Evolutionary conservation across 2,888 invertebrate species (phyloP), one percentile per base, ranked within the genome.

Genomic region (Caenorhabditis drosophilae): DNA sequence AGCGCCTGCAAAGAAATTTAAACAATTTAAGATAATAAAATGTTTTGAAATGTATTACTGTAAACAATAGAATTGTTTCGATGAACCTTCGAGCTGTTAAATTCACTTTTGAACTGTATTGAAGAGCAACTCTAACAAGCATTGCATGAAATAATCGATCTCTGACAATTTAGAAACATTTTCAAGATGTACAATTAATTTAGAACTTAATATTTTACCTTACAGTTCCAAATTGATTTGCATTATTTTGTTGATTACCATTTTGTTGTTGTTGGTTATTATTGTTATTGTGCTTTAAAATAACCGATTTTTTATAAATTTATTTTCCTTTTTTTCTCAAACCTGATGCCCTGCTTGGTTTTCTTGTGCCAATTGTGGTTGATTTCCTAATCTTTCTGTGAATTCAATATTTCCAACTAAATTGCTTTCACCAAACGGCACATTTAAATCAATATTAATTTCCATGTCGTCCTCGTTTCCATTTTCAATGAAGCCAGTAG

Each of bases 121-220:
- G 89, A 79, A 96, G 86, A 2, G 97, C 92, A 75, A 91, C 90
- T 84, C 93, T 90, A 84, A 93, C 90, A 85, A 98, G 95, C 75
- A 98, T 87, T 15, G 94, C 93, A 86, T 81, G 79, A 45, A 81
- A 81, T 31, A 81, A 53, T 3, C 81, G 76, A 54, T 81, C 81
- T n/a, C 79, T 68, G 49, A 56, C 58, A 52, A 51, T 12, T 15
- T n/a, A 9, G 12, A 12, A 31, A 31, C 31, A 12, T 6, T 31
- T 31, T 12, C n/a, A n/a, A n/a, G n/a, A n/a, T n/a, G n/a, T n/a
- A n/a, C 31, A n/a, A 36, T 36, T 36, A 12, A 36, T 4, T 9
- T 22, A 41, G 26, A 22, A 25, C 18, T 20, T 45, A 26, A 41
- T 26, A n/a, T 12, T 35, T 20, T 25, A 64, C 58, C 71, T 51